These are phyloP conservation scores for Nibea coibor DNA, from an alignment of 2,113 vertebrate genomes.

Conservation along the genomic window DNA sequence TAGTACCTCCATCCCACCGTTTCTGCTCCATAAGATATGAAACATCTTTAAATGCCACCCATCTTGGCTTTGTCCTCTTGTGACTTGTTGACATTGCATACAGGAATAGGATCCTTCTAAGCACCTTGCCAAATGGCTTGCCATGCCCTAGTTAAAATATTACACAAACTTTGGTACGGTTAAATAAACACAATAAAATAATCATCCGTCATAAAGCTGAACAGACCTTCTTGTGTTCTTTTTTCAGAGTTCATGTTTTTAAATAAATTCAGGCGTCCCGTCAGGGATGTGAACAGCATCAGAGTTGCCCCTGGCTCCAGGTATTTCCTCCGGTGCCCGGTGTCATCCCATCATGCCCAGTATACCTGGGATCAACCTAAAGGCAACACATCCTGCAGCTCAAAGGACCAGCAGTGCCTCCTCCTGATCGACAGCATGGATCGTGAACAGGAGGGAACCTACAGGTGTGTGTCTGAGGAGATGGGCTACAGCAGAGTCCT, in stretches of 20 bases:
- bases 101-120: background rate
- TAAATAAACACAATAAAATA: background rate
- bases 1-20: background rate
- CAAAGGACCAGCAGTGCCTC: constrained; percentile 33
- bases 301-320: constrained; percentile 2
- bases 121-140: background rate
- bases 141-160: background rate
- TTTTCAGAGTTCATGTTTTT: background rate
- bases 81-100: background rate
- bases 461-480: constrained; percentile 73
- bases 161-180: background rate
- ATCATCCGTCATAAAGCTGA: background rate
- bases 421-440: constrained; percentile 65
- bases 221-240: background rate
- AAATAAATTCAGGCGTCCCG: fast-evolving
- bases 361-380: constrained; percentile 64
- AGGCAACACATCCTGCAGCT: background rate
- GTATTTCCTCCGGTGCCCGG: constrained; percentile 66
- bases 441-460: constrained; percentile 31
- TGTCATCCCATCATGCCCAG: constrained; percentile 70
- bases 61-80: background rate
- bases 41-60: no score
- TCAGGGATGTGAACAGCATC: fast-evolving
- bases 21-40: background rate
- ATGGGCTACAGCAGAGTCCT: constrained; percentile 29